Conservation (phyloP, 2,797 vertebrate genomes). For the Channa striata region DNA sequence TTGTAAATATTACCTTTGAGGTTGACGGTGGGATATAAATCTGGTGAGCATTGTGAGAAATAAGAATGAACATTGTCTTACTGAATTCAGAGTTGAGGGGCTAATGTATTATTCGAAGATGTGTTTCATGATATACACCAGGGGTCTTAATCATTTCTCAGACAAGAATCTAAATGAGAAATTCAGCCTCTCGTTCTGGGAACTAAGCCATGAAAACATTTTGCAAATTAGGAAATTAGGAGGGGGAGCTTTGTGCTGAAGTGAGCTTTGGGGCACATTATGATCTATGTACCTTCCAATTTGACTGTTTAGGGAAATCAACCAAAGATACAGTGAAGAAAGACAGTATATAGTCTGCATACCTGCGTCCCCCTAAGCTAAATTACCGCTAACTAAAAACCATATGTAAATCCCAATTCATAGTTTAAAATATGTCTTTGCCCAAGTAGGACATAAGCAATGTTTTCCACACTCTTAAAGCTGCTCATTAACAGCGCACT, state of each 20-base stretch:
- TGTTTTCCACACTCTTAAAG: not conserved
- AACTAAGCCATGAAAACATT: conserved; percentile 48
- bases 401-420: not conserved
- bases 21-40: not conserved
- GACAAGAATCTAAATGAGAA: conserved; percentile 48
- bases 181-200: conserved; percentile 40
- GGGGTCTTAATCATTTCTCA: conserved; percentile 47
- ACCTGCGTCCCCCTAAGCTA: not conserved
- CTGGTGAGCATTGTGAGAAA: not conserved
- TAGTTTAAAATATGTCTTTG: not conserved
- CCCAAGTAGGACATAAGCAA: not conserved
- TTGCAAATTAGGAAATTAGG: conserved; percentile 49
- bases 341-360: conserved; percentile 1
- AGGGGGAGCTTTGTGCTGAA: conserved; percentile 32
- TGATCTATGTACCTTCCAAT: conserved; percentile 13
- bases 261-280: conserved; percentile 22
- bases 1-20: not conserved
- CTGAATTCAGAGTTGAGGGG: conserved; percentile 13
- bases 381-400: conserved; percentile 7
- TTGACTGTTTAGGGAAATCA: conserved; percentile 33
- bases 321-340: conserved; percentile 6
- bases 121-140: conserved; percentile 40
- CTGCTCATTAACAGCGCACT: conserved; percentile 2
- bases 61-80: not conserved
- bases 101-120: conserved; percentile 22